Base-by-base conservation (phyloP, 2,113 vertebrate genomes). In the Blennius ocellaris region DNA sequence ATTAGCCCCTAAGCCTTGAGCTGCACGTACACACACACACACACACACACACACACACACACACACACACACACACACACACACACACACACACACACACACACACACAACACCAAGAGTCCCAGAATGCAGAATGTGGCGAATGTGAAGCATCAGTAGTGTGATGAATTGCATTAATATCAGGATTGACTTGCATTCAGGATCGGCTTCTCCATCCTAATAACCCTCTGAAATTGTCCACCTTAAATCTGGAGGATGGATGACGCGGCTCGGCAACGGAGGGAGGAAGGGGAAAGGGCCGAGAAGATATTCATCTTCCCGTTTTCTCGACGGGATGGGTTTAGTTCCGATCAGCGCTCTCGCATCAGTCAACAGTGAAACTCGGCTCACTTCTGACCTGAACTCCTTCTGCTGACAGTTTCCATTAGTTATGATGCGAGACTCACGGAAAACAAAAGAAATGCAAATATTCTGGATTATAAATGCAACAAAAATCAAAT, bases 101-200 rank as follows among this genome's bases (percentile, higher is more conserved):
- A 30, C 10, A 43, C 7, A 44, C 62, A 56, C 5, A 47, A 44
- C 58, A 57, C 12, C 3, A 4, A 11, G 8, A 9, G 8, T 11
- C 12, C 8, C 56, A 68, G 30, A 56, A 65, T 74, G 83, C 68
- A 64, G 21, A 70, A 76, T 70, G 47, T 56, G 57, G 65, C 52
- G 6, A 57, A 49, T 10, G 44, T 66, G 54, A 50, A 47, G 78
- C 66, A 70, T 88, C 80, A 40, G 57, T 80, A 77, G 15, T 12
- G 69, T 84, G 82, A 89, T 84, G 72, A 89, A 88, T 87, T 67
- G 53, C 76, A 41, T 72, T 88, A 78, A 87, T 84, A 82, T 86
- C 66, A 56, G 73, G 62, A 86, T 70, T 78, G 81, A 88, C 82
- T 81, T 47, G 11, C 43, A 16, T 69, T 78, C 73, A 69, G 77